Percentiles rank a stretch among this genome's conserved stretches.
Evolutionary conservation across 2,113 vertebrate genomes (phyloP).

Genomic region (Gambusia holbrooki): DNA sequence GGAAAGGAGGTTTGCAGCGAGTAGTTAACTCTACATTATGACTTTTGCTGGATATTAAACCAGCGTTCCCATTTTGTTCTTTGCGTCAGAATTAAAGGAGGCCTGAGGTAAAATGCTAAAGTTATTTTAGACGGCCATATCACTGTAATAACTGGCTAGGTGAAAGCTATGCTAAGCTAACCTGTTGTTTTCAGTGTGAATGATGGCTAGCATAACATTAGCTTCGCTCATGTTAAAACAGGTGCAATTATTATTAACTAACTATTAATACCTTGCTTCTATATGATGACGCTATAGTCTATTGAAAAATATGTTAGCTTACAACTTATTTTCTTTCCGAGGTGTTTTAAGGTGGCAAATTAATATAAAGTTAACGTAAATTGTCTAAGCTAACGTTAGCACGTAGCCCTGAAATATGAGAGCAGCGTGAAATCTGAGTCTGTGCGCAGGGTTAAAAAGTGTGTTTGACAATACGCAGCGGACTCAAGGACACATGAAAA

Average conservation of each 20-base stretch:
- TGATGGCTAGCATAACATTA: slow-evolving; percentile 34
- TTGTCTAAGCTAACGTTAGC: slow-evolving; percentile 49
- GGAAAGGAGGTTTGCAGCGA: slow-evolving; percentile 5
- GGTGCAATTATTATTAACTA: slow-evolving; percentile 20
- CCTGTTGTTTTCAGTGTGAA: slow-evolving; percentile 17
- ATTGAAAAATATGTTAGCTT: rapidly evolving
- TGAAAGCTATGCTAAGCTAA: slow-evolving; percentile 51
- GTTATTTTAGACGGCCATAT: background rate
- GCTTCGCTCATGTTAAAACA: slow-evolving; percentile 46
- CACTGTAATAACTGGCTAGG: slow-evolving; percentile 11
- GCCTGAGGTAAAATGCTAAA: background rate
- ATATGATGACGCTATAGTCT: rapidly evolving
- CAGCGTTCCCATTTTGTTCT: background rate
- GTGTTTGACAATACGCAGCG: background rate
- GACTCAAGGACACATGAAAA: background rate
- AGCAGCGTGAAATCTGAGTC: slow-evolving; percentile 58
- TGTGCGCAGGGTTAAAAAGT: slow-evolving; percentile 28
- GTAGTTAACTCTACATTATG: slow-evolving; percentile 1
- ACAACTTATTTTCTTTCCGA: background rate
- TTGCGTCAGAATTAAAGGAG: background rate
- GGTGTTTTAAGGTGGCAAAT: background rate
- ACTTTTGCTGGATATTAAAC: slow-evolving; percentile 3
- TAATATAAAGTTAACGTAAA: background rate
- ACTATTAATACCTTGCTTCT: background rate
- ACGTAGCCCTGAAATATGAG: slow-evolving; percentile 41